These are phyloP conservation scores for Miniopterus natalensis DNA, from an alignment of 2,113 vertebrate species.

Conservation along the genomic window DNA sequence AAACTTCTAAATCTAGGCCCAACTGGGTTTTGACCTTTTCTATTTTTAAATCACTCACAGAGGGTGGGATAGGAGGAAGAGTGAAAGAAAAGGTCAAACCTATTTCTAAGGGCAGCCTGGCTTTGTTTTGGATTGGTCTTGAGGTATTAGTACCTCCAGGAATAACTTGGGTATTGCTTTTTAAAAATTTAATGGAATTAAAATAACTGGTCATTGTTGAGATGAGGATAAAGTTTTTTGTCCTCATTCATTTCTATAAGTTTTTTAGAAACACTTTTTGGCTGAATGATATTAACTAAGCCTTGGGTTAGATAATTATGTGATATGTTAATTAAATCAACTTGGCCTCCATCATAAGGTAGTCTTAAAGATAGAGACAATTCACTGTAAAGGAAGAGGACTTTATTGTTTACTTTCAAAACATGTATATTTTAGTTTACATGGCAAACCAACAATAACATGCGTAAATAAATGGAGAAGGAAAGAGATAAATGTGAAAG, in stretches of 20 bases:
- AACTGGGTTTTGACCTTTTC: slow-evolving; percentile 72
- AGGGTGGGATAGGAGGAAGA: slow-evolving; percentile 82
- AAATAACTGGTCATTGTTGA: slow-evolving; percentile 10
- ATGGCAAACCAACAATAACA: neutral
- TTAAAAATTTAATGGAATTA: neutral
- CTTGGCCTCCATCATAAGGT: neutral
- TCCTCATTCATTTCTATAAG: neutral
- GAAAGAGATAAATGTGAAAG: neutral
- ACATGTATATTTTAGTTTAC: neutral
- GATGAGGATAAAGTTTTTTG: neutral
- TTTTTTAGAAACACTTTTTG: slow-evolving; percentile 42
- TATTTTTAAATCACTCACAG: slow-evolving; percentile 78
- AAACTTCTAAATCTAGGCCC: neutral
- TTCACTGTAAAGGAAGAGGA: neutral
- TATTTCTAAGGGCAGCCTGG: neutral
- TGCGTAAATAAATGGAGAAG: slow-evolving; percentile 33
- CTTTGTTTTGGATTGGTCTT: neutral
- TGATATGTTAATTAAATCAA: neutral
- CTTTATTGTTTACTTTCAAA: neutral
- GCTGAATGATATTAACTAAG: slow-evolving; percentile 23
- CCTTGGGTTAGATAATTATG: neutral
- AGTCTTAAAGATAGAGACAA: slow-evolving; percentile 1
- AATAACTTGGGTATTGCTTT: neutral
- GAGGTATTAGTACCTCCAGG: neutral
- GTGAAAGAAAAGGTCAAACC: slow-evolving; percentile 79